Percentiles rank a stretch among this genome's conserved stretches.
These are phyloP conservation scores for Lepidochitona cinerea DNA, from an alignment of 2,888 invertebrate genomes.

Conservation along the genomic window DNA sequence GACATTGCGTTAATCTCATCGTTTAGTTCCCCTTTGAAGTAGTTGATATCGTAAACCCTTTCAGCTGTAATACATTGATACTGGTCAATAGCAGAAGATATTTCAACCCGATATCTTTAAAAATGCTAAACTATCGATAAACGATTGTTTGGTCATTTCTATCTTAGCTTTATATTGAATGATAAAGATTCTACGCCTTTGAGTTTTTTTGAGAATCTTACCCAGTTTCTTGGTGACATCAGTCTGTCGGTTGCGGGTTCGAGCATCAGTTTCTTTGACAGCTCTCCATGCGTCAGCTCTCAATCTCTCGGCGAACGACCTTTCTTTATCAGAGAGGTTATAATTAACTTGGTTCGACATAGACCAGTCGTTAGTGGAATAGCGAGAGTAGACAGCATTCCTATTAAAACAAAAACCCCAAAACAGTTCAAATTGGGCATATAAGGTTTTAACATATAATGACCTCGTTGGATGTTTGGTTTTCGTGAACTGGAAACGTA, in stretches of 20 bases:
- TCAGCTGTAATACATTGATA: constrained; percentile 72
- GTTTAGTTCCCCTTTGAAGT: constrained; percentile 89
- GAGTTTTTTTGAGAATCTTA: too few species aligned
- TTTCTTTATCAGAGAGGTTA: constrained; percentile 88
- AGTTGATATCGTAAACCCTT: constrained; percentile 89
- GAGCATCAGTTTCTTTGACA: constrained; percentile 71
- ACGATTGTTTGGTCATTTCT: too few species aligned
- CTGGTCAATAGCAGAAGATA: too few species aligned
- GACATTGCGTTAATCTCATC: constrained; percentile 87
- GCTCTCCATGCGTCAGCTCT: constrained; percentile 68
- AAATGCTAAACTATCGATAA: too few species aligned
- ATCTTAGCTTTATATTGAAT: too few species aligned
- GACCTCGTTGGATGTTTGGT: too few species aligned
- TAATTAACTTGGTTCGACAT: constrained; percentile 83
- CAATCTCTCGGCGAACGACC: constrained; percentile 75
- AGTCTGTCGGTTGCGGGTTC: constrained; percentile 73
- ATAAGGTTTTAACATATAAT: too few species aligned
- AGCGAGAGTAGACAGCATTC: constrained; percentile 80
- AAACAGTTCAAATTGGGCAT: too few species aligned
- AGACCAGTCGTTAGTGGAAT: constrained; percentile 92
- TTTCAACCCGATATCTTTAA: too few species aligned
- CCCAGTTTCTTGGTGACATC: constrained; percentile 90
- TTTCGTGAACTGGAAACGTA: too few species aligned
- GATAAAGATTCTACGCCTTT: background rate
- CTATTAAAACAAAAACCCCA: constrained; percentile 43